phyloP scores from a whole-genome alignment of 2,113 vertebrate species.

The Pseudorectes ferrugineus region DNA sequence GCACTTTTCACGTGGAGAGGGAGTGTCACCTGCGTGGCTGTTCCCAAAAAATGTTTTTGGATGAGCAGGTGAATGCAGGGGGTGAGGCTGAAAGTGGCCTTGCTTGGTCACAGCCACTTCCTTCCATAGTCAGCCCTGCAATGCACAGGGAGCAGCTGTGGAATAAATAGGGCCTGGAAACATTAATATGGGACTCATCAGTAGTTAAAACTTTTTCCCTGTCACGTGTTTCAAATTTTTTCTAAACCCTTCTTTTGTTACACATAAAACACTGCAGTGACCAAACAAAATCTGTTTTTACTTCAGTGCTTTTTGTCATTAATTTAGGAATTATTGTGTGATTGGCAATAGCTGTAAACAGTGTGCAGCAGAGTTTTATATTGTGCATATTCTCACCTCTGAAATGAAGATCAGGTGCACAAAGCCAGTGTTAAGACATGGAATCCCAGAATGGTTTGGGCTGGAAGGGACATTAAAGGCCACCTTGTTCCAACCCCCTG shows the following conservation, averaged over 20 bases:
- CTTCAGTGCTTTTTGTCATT: neutral
- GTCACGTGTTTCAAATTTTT: neutral
- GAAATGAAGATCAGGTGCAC: neutral
- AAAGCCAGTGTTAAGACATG: neutral
- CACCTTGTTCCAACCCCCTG: neutral
- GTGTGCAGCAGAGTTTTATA: neutral
- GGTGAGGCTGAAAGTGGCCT: neutral
- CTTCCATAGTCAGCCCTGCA: neutral
- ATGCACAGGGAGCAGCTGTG: neutral
- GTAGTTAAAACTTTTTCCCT: neutral
- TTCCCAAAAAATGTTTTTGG: neutral
- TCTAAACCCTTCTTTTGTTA: neutral
- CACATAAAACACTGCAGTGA: neutral
- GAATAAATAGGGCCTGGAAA: neutral
- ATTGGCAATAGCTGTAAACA: neutral
- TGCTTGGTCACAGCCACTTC: neutral
- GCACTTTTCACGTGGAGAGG: accelerated
- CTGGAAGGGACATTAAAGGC: neutral
- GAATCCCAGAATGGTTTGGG: neutral
- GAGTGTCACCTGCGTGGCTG: neutral
- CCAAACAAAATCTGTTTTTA: neutral
- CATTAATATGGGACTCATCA: neutral
- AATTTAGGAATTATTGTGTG: neutral
- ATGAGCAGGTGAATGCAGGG: neutral
- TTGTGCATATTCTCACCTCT: neutral